Percentiles rank a stretch among this genome's conserved stretches.
These are phyloP conservation scores for Lasioglossum figueresi DNA, from an alignment of 2,888 invertebrate species.

Conservation along the genomic window DNA sequence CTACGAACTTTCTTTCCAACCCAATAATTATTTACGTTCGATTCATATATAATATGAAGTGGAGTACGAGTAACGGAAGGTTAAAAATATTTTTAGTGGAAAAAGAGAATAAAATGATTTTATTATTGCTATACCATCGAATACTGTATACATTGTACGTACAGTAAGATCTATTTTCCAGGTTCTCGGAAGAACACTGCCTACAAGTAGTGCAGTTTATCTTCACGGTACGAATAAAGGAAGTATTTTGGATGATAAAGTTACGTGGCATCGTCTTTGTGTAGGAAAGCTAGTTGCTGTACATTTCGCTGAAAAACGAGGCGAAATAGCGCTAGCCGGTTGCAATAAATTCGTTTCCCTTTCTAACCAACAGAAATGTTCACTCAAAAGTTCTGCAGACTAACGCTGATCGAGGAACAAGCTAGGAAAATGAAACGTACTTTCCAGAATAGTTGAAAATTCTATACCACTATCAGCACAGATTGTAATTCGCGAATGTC, in stretches of 20 bases:
- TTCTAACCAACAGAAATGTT: neutral
- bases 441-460: no score
- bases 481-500: no score
- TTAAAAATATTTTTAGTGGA: no score
- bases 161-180: neutral
- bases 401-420: neutral
- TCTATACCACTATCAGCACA: no score
- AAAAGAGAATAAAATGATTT: neutral
- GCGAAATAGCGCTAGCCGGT: neutral
- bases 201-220: neutral
- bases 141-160: neutral
- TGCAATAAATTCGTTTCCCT: constrained; percentile 5
- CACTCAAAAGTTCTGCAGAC: neutral
- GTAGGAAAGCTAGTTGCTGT: neutral
- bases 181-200: no score
- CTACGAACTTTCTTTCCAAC: no score
- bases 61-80: no score
- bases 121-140: neutral
- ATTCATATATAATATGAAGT: no score
- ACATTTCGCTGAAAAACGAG: neutral
- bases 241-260: constrained; percentile 13
- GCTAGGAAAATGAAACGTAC: neutral
- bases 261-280: neutral
- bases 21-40: no score
- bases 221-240: neutral